Evolutionary conservation across 2,888 invertebrate genomes (phyloP).

Genomic region (Idaea biselata): DNA sequence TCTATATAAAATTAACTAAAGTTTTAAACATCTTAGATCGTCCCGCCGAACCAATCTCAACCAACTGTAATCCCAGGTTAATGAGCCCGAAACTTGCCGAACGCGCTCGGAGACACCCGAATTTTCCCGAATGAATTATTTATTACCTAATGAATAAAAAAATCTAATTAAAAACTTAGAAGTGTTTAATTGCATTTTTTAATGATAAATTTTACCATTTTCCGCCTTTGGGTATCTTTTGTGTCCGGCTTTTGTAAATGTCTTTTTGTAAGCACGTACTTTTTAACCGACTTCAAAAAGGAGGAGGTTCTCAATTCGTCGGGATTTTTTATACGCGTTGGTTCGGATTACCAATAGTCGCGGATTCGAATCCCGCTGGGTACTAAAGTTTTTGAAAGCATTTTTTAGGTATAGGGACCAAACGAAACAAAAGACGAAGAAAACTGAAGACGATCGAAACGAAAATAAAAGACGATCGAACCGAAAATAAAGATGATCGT

Average conservation of each 20-base stretch:
- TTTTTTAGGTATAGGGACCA: too few species aligned
- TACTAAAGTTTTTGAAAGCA: too few species aligned
- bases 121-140: not conserved
- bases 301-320: too few species aligned
- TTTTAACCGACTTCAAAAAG: too few species aligned
- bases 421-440: too few species aligned
- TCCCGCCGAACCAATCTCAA: slow-evolving; percentile 17
- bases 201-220: not conserved
- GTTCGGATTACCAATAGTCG: too few species aligned
- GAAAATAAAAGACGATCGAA: too few species aligned
- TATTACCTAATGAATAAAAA: not conserved
- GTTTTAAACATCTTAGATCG: not conserved
- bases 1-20: not conserved
- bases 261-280: not conserved
- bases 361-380: too few species aligned
- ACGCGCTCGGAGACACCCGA: not conserved
- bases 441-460: too few species aligned
- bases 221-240: not conserved
- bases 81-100: not conserved
- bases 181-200: not conserved
- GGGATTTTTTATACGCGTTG: too few species aligned
- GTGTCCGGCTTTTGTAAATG: not conserved
- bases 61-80: slow-evolving; percentile 20
- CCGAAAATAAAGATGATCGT: too few species aligned
- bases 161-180: not conserved